These are phyloP conservation scores for Pimephales promelas DNA, from an alignment of 2,113 vertebrate genomes.

Conservation along the genomic window DNA sequence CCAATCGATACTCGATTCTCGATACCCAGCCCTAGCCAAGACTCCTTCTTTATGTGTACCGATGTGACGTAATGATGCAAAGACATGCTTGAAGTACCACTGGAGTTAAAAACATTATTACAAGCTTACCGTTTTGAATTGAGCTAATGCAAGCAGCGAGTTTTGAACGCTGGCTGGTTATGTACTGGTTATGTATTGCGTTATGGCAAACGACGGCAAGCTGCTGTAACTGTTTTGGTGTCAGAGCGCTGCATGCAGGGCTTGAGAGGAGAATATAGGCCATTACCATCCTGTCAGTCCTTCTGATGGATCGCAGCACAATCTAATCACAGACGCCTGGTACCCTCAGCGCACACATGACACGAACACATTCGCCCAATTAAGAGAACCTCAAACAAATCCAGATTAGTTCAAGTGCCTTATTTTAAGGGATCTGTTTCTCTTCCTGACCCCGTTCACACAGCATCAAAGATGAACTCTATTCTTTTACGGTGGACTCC, in stretches of 20 bases:
- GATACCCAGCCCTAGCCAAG: no score
- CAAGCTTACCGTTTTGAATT: no score
- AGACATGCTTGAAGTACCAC: no score
- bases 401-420: constrained; percentile 19
- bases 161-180: no score
- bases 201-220: not conserved
- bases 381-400: constrained; percentile 18
- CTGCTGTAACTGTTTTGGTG: no score
- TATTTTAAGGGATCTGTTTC: constrained; percentile 20
- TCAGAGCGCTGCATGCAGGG: no score
- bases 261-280: constrained; percentile 51
- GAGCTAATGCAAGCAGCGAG: no score
- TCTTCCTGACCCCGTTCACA: not conserved
- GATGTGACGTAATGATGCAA: no score
- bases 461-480: not conserved
- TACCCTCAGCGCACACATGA: constrained; percentile 16
- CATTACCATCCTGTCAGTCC: constrained; percentile 67
- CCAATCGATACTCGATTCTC: no score
- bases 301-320: constrained; percentile 68
- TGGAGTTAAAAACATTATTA: no score
- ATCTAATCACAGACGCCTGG: constrained; percentile 60
- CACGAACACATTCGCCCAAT: not conserved
- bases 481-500: not conserved
- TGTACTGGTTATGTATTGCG: not conserved
- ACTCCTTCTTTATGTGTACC: no score